Evolutionary conservation across 2,113 vertebrate species (phyloP).

Genomic region (Gallinago undulata): DNA sequence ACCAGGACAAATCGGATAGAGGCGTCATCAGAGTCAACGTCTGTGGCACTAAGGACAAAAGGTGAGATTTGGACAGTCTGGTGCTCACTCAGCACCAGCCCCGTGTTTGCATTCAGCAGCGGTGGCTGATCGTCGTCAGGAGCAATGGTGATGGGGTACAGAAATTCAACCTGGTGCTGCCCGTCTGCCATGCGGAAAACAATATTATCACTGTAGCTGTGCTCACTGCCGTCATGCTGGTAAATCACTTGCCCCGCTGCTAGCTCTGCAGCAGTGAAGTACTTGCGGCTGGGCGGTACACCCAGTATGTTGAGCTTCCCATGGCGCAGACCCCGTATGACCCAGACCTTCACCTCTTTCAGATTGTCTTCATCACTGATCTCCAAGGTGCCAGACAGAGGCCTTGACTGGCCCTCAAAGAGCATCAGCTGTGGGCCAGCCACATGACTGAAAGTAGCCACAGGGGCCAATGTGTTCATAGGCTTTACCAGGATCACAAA

Average conservation of each 20-base stretch:
- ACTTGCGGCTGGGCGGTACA: constrained; percentile 7
- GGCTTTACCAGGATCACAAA: constrained; percentile 83
- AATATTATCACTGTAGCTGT: constrained; percentile 82
- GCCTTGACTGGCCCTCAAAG: constrained; percentile 80
- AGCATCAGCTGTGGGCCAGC: constrained; percentile 75
- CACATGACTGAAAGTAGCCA: constrained; percentile 66
- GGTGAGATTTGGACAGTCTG: constrained; percentile 81
- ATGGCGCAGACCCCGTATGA: constrained; percentile 74
- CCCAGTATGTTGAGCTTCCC: constrained; percentile 74
- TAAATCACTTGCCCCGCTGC: constrained; percentile 77
- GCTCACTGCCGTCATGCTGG: constrained; percentile 80
- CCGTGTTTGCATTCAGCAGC: constrained; percentile 75
- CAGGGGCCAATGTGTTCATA: constrained; percentile 79
- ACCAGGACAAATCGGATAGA: constrained; percentile 77
- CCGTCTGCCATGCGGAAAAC: constrained; percentile 81
- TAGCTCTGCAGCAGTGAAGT: constrained; percentile 77
- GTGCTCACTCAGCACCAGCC: constrained; percentile 76
- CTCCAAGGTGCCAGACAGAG: constrained; percentile 78
- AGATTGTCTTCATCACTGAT: constrained; percentile 81
- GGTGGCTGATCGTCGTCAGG: constrained; percentile 83
- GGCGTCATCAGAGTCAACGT: constrained; percentile 82
- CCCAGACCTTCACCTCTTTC: constrained; percentile 76
- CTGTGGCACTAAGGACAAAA: constrained; percentile 81
- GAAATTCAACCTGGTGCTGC: constrained; percentile 79
- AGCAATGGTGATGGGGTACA: constrained; percentile 80